phyloP scores from a whole-genome alignment of 2,888 invertebrate genomes.

The Sesia apiformis region DNA sequence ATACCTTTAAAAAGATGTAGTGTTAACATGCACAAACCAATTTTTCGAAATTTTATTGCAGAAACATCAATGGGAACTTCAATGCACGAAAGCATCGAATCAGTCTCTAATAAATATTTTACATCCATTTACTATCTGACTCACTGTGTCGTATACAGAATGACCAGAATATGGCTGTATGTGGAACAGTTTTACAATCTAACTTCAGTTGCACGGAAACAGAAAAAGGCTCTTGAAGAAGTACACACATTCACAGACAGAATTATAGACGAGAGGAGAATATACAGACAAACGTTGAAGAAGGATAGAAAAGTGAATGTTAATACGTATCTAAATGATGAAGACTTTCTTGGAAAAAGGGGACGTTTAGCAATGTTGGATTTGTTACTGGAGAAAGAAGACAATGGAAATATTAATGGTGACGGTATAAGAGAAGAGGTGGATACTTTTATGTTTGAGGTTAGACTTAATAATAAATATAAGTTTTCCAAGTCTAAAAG shows the following conservation, averaged over 20 bases:
- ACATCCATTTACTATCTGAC: constrained; percentile 37
- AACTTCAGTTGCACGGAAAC: constrained; percentile 41
- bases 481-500: no score
- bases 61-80: constrained; percentile 73
- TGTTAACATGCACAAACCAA: no score
- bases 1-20: no score
- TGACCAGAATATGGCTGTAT: constrained; percentile 63
- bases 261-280: constrained; percentile 53
- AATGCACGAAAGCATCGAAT: constrained; percentile 35
- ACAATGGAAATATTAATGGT: constrained; percentile 70
- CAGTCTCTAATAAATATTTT: constrained; percentile 53
- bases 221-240: constrained; percentile 45
- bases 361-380: constrained; percentile 77
- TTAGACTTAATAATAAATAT: constrained; percentile 19
- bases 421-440: constrained; percentile 79
- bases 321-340: constrained; percentile 7
- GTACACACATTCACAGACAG: constrained; percentile 67
- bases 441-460: constrained; percentile 83
- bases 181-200: constrained; percentile 49
- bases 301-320: not conserved
- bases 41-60: constrained; percentile 4
- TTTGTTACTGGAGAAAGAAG: constrained; percentile 72
- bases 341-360: constrained; percentile 34
- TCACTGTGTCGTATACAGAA: constrained; percentile 13
- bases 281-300: constrained; percentile 1